Conservation (phyloP, 2,113 vertebrate genomes). For the Silurus asotus region DNA sequence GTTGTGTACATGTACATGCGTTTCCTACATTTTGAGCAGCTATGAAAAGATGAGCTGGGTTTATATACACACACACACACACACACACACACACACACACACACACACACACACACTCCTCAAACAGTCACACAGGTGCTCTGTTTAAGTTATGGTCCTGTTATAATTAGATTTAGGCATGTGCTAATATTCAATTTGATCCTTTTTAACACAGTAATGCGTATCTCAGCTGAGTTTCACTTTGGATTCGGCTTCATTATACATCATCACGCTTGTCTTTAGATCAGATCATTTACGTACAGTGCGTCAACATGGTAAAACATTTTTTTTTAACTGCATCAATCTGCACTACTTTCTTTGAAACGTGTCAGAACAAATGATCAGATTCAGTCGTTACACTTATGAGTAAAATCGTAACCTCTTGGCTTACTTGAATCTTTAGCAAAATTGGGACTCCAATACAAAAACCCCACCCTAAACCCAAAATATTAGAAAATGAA, state of each 20-base stretch:
- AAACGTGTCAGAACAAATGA: neutral
- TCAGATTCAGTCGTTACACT: neutral
- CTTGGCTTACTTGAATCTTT: neutral
- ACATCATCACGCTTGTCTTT: neutral
- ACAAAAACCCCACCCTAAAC: too few relatives aligned
- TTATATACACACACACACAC: neutral
- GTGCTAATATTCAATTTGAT: neutral
- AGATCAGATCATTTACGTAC: neutral
- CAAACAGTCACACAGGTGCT: neutral
- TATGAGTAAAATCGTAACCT: neutral
- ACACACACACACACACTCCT: neutral
- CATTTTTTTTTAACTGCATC: neutral
- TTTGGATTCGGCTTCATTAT: slow-evolving; percentile 19
- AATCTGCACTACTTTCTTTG: neutral
- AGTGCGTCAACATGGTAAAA: neutral
- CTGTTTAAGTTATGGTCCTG: neutral
- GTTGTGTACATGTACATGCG: slow-evolving; percentile 12
- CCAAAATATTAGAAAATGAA: too few relatives aligned
- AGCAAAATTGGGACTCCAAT: too few relatives aligned
- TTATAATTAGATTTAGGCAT: neutral
- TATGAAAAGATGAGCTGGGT: neutral
- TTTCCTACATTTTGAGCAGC: neutral
- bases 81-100: slow-evolving; percentile 5
- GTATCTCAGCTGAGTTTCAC: neutral
- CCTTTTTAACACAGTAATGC: neutral